phyloP scores from a whole-genome alignment of 2,888 invertebrate species.

The Amphipyra berbera region DNA sequence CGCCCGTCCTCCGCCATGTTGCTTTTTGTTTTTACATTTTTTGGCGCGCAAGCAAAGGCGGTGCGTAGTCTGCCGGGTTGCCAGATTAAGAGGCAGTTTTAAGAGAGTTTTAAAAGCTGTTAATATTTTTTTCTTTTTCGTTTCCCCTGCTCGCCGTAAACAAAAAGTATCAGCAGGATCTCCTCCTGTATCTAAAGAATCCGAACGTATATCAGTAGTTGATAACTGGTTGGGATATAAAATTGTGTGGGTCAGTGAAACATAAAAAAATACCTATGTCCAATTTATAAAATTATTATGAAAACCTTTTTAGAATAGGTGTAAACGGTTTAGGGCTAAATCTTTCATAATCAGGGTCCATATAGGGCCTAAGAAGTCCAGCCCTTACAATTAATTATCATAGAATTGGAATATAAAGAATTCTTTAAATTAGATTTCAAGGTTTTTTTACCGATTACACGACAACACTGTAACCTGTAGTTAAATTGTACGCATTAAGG shows the following conservation, averaged over 20 bases:
- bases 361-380: slow-evolving; percentile 7
- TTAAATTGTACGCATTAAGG: slow-evolving; percentile 57
- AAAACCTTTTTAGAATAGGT: neutral
- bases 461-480: slow-evolving; percentile 35
- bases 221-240: too few species aligned
- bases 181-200: too few species aligned
- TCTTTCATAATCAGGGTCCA: slow-evolving; percentile 14
- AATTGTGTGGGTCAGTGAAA: too few species aligned
- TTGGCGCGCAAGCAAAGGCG: slow-evolving; percentile 51
- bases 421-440: slow-evolving; percentile 31
- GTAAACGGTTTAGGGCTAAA: slow-evolving; percentile 9
- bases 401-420: slow-evolving; percentile 17
- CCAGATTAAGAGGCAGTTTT: slow-evolving; percentile 40
- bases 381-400: slow-evolving; percentile 21
- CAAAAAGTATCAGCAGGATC: neutral
- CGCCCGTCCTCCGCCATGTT: slow-evolving; percentile 69
- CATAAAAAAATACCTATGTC: too few species aligned
- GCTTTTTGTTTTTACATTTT: slow-evolving; percentile 56
- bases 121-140: slow-evolving; percentile 3
- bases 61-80: slow-evolving; percentile 38
- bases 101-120: slow-evolving; percentile 15
- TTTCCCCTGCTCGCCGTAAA: neutral
- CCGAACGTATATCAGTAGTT: too few species aligned
- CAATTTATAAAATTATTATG: neutral
- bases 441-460: slow-evolving; percentile 37